Evolutionary conservation across 2,888 invertebrate species (phyloP).

Genomic region (Leucoma salicis): DNA sequence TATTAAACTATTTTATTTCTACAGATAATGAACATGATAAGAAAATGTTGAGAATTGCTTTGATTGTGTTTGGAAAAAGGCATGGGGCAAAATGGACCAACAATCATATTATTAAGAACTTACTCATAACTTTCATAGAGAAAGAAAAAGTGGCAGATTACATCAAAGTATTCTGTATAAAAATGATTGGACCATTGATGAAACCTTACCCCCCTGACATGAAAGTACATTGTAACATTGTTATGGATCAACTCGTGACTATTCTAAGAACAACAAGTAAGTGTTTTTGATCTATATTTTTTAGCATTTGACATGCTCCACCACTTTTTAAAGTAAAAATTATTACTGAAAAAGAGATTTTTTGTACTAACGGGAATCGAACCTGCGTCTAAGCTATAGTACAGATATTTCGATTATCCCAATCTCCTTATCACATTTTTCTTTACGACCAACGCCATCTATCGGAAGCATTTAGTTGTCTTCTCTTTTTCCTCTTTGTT

Average conservation of each 20-base stretch:
- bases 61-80: conserved; percentile 68
- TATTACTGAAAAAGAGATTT: too few relatives aligned
- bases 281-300: conserved; percentile 27
- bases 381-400: too few relatives aligned
- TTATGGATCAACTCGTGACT: conserved; percentile 54
- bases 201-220: conserved; percentile 69
- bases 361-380: too few relatives aligned
- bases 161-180: conserved; percentile 57
- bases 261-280: conserved; percentile 59
- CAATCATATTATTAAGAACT: conserved; percentile 58
- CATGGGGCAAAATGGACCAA: conserved; percentile 70
- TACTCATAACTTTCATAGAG: conserved; percentile 61
- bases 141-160: conserved; percentile 37
- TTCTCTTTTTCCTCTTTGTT: too few relatives aligned
- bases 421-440: too few relatives aligned
- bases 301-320: too few relatives aligned
- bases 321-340: too few relatives aligned
- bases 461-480: too few relatives aligned
- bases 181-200: conserved; percentile 60
- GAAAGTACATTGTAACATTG: conserved; percentile 66
- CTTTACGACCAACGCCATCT: too few relatives aligned
- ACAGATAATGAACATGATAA: conserved; percentile 53
- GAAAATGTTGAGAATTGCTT: conserved; percentile 57
- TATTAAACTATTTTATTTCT: conserved; percentile 20
- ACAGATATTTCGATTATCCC: too few relatives aligned